Base-by-base conservation (phyloP, 1,140 invertebrate species). In the Matsumurasca onukii region DNA sequence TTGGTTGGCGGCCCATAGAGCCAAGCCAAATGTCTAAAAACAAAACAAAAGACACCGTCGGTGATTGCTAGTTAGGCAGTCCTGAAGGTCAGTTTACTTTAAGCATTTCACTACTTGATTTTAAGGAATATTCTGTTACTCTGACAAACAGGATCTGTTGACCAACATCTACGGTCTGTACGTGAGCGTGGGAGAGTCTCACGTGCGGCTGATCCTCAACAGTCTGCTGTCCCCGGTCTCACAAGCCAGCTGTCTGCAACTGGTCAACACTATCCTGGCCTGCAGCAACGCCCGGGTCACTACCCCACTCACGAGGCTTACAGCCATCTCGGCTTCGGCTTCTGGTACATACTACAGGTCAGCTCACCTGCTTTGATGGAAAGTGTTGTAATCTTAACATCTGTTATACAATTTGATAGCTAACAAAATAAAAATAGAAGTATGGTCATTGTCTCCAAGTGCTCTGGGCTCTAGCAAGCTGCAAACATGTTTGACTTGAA, bases 271-370 rank as follows among this genome's bases (percentile, higher is more conserved):
- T 55, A 81, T 85, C 66, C 77, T 97, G 31, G 82, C 87, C 61
- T 94, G 92, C 76, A 90, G 91, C 17, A 86, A 87, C 67, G 85
- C 91, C 88, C 90, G 17, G 92, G 93, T 0, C 84, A 89, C 67
- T 95, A 92, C 82, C 93, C 93, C 0, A 83, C 89, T 1, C 90
- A 96, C 75, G 94, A 96, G 80, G 89, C 85, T 0, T 86, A 88
- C 62, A 95, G 92, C 76, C 90, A 89, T 55, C 83, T 95, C 71
- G 86, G 93, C 0, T 90, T 97, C 79, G 89, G 90, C 0, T 94
- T 97, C 78, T 98, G 95, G 95, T 97, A 92, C 77, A 88, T 89
- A 55, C 80, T 97, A 31, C 94, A 97, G 83, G 89, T 89, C n/a
- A n/a, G n/a, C n/a, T n/a, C n/a, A 77, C 61, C 39, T 30, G 66